Conservation (phyloP, 1,140 invertebrate genomes). For the Idris sp. region DNA sequence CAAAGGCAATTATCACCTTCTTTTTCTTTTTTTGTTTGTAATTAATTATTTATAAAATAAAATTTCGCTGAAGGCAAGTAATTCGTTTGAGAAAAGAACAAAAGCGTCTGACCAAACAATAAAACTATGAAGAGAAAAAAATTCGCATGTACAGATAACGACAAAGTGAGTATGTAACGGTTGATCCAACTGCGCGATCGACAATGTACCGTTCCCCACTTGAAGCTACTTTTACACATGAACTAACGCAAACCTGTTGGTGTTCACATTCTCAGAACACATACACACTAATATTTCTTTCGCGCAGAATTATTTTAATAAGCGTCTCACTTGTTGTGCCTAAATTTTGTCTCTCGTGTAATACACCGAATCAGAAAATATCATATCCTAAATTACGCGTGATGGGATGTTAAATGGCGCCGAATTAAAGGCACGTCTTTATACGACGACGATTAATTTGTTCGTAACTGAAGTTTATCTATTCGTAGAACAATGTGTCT, state of each 20-base stretch:
- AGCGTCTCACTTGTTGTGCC: conserved; percentile 5
- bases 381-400: conserved; percentile 10
- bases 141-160: too few species aligned
- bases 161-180: conserved; percentile 30
- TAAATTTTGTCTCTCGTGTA: too few species aligned
- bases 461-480: conserved; percentile 10
- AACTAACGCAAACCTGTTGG: conserved; percentile 51
- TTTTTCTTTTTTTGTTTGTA: too few species aligned
- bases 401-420: conserved; percentile 2
- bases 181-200: conserved; percentile 45
- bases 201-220: conserved; percentile 52
- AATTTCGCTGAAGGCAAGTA: not conserved
- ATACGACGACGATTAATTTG: conserved; percentile 2
- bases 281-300: conserved; percentile 35
- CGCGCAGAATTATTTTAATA: conserved; percentile 44
- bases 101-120: conserved; percentile 13
- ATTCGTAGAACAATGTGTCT: conserved; percentile 35
- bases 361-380: too few species aligned
- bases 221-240: conserved; percentile 52
- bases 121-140: conserved; percentile 10
- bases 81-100: conserved; percentile 11
- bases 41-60: too few species aligned
- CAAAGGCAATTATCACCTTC: too few species aligned
- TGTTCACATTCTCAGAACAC: conserved; percentile 37
- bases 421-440: too few species aligned